Percentiles rank a stretch among this genome's conserved stretches.
phyloP scores from a whole-genome alignment of 2,113 vertebrate genomes.

The Syngnathoides biaculeatus region DNA sequence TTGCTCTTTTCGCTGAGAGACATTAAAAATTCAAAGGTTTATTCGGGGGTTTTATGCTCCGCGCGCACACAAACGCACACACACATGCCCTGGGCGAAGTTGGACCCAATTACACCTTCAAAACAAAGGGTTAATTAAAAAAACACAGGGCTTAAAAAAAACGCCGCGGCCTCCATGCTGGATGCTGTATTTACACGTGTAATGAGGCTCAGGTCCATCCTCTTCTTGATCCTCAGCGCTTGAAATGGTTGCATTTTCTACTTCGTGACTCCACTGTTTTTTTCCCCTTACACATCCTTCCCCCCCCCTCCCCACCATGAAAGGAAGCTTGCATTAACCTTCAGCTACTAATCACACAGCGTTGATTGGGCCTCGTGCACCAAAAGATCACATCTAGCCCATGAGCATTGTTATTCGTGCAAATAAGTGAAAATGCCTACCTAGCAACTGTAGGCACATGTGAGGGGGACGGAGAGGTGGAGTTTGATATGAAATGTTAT shows the following conservation, averaged over 20 bases:
- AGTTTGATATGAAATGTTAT: slow-evolving; percentile 5
- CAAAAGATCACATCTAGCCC: slow-evolving; percentile 44
- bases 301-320: slow-evolving; percentile 39
- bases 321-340: slow-evolving; percentile 64
- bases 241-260: slow-evolving; percentile 55
- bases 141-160: slow-evolving; percentile 29
- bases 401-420: slow-evolving; percentile 31
- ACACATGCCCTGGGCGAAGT: slow-evolving; percentile 48
- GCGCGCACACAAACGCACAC: slow-evolving; percentile 6
- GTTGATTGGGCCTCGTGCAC: slow-evolving; percentile 52
- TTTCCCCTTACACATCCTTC: slow-evolving; percentile 33
- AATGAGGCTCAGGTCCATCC: slow-evolving; percentile 61
- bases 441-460: too few species aligned
- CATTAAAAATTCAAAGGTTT: slow-evolving; percentile 54
- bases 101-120: slow-evolving; percentile 62
- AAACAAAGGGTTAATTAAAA: slow-evolving; percentile 67
- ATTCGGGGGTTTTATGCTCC: slow-evolving; percentile 58
- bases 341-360: slow-evolving; percentile 63
- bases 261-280: slow-evolving; percentile 41
- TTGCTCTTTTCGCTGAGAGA: slow-evolving; percentile 21
- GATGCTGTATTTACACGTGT: slow-evolving; percentile 68
- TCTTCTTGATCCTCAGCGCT: slow-evolving; percentile 52
- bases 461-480: not conserved
- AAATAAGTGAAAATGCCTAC: slow-evolving; percentile 20
- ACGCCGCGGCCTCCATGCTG: slow-evolving; percentile 57